Base-by-base conservation (phyloP, 2,888 invertebrate genomes). In the Athripsodes cinereus region DNA sequence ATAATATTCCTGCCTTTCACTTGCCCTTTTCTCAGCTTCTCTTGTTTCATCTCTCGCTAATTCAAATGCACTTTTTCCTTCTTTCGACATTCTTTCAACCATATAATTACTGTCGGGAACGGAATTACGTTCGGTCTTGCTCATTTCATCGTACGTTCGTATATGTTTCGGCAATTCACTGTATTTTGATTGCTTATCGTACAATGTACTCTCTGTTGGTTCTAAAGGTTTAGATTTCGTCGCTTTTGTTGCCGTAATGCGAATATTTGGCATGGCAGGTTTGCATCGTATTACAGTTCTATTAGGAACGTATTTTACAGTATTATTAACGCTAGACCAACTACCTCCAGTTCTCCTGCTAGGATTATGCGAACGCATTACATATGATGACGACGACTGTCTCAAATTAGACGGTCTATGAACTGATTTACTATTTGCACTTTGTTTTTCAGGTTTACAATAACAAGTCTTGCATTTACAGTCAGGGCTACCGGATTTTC, bases 141-240 rank as follows among this genome's bases (percentile, higher is more conserved):
- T 58, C 10, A 49, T n/a, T 18, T 62, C 58, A 51, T 62, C 62
- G n/a, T 58, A 62, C 2, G 40, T n/a, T 40, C 16, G 13, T 8
- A 40, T 40, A 40, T 13, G 13, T 40, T 40, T 40, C n/a, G 40
- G 40, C 16, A 26, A 26, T 6, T 26, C 26, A 10, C 26, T 26
- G 26, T 26, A 26, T 10, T 26, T 3, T 6, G 5, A 26, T 6
- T 26, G 26, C 10, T 10, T 26, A 10, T 26, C 26, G 3, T 10
- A 10, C 10, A 10, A 3, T 26, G 50, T 13, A 22, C 16, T 5
- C 6, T 31, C 18, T 6, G 13, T 10, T 2, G 51, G 31, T 18
- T 51, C 31, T 1, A 18, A 51, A 31, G 51, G 11, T 31, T 18
- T 21, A 19, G 20, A 6, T 16, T 18, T 44, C 10, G 18, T 44